Conservation (phyloP, 1,140 invertebrate genomes). For the Drosophila ananassae region DNA sequence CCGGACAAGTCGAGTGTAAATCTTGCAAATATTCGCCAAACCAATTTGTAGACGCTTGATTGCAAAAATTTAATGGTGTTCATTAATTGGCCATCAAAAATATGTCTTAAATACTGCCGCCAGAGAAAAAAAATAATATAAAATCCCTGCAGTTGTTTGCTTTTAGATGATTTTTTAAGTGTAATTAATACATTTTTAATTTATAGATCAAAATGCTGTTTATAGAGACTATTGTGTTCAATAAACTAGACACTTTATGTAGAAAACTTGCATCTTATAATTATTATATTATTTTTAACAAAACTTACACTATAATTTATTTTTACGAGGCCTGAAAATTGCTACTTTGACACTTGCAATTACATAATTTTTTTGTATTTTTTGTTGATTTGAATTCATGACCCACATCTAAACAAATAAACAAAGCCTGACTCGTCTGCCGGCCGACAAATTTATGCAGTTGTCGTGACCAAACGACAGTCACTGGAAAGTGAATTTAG, state of each 20-base stretch:
- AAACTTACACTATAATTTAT: neutral
- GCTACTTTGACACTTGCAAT: neutral
- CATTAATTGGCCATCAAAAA: slow-evolving; percentile 76
- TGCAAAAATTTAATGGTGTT: slow-evolving; percentile 81
- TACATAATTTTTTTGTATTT: neutral
- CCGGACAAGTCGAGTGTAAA: slow-evolving; percentile 33
- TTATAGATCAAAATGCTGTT: no score
- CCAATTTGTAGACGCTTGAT: slow-evolving; percentile 79
- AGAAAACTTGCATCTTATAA: no score
- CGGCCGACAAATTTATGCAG: slow-evolving; percentile 24
- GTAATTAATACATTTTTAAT: neutral
- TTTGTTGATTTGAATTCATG: slow-evolving; percentile 2
- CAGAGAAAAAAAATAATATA: slow-evolving; percentile 1
- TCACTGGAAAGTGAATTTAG: slow-evolving; percentile 32
- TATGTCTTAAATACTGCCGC: slow-evolving; percentile 52
- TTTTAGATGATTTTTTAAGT: neutral
- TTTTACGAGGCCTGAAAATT: neutral
- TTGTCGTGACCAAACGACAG: slow-evolving; percentile 14
- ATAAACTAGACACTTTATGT: no score
- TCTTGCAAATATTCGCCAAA: slow-evolving; percentile 69
- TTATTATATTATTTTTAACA: neutral
- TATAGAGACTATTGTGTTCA: no score
- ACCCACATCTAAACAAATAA: slow-evolving; percentile 24
- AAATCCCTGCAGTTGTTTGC: slow-evolving; percentile 2
- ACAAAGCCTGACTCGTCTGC: slow-evolving; percentile 39